A percentile compares a stretch with the other conserved stretches of the same genome.
These are phyloP conservation scores for Metridium senile DNA, from an alignment of 92 coral and sea anemone species.

Conservation along the genomic window DNA sequence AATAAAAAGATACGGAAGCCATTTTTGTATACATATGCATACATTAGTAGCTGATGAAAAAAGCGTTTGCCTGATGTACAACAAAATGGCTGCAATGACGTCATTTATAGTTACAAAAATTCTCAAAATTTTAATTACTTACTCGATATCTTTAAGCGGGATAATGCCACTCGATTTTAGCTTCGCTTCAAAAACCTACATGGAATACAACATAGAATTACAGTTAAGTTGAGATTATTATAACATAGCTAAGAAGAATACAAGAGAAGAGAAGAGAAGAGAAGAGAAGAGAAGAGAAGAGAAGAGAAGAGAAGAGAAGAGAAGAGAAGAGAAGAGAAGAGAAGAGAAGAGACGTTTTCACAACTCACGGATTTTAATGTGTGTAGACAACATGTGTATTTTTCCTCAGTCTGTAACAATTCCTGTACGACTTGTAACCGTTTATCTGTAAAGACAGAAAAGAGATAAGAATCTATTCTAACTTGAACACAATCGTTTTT, in stretches of 20 bases:
- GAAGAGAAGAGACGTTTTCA: not conserved
- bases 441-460: slow-evolving; percentile 32
- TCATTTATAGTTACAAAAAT: not conserved
- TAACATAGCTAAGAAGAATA: not conserved
- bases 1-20: too few relatives aligned
- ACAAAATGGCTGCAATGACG: too few relatives aligned
- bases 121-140: not conserved
- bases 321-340: not conserved
- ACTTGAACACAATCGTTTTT: not conserved
- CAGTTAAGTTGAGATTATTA: not conserved
- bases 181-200: slow-evolving; percentile 58
- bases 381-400: slow-evolving; percentile 44
- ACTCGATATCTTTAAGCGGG: slow-evolving; percentile 57
- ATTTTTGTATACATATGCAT: too few relatives aligned
- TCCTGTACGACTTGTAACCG: slow-evolving; percentile 51
- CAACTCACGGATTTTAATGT: slow-evolving; percentile 49
- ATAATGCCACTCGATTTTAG: slow-evolving; percentile 41
- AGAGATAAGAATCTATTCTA: not conserved
- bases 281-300: not conserved
- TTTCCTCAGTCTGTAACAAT: slow-evolving; percentile 63
- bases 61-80: too few relatives aligned
- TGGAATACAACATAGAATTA: not conserved
- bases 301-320: not conserved
- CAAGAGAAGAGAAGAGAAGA: not conserved
- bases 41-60: too few relatives aligned